Conservation (phyloP, 2,113 vertebrate genomes). For the Elaphurus davidianus region DNA sequence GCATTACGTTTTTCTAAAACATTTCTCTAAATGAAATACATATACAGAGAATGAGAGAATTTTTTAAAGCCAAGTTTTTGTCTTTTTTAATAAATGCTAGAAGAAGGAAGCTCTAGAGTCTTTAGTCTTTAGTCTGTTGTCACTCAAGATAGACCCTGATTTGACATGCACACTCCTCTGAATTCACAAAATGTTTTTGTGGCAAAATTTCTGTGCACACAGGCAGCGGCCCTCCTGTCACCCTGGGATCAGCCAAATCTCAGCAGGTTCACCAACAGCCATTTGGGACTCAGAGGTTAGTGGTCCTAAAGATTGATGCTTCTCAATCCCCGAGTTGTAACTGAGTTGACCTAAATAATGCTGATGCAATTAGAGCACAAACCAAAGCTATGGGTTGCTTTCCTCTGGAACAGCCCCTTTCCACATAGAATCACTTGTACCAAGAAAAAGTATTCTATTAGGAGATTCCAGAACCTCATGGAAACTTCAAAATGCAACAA, state of each 20-base stretch:
- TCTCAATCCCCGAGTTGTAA: neutral
- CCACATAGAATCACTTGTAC: neutral
- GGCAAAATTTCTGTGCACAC: neutral
- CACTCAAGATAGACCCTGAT: neutral
- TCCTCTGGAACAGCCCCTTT: neutral
- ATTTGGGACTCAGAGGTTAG: neutral
- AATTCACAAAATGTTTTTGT: neutral
- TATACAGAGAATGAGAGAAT: neutral
- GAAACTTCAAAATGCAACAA: neutral
- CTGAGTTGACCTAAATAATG: neutral
- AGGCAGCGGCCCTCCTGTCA: too few relatives aligned
- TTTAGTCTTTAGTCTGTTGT: neutral
- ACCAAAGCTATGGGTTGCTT: neutral
- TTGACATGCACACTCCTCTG: neutral
- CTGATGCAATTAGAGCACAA: neutral
- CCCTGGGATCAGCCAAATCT: neutral
- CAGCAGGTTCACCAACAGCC: neutral
- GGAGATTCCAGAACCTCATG: neutral
- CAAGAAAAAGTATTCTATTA: neutral
- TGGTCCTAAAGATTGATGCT: neutral
- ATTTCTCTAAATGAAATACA: neutral
- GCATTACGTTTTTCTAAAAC: neutral
- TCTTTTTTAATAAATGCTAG: neutral
- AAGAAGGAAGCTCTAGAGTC: neutral
- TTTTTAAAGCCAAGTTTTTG: neutral